These are phyloP conservation scores for Chorisops tibialis DNA, from an alignment of 2,888 invertebrate genomes.

Conservation along the genomic window DNA sequence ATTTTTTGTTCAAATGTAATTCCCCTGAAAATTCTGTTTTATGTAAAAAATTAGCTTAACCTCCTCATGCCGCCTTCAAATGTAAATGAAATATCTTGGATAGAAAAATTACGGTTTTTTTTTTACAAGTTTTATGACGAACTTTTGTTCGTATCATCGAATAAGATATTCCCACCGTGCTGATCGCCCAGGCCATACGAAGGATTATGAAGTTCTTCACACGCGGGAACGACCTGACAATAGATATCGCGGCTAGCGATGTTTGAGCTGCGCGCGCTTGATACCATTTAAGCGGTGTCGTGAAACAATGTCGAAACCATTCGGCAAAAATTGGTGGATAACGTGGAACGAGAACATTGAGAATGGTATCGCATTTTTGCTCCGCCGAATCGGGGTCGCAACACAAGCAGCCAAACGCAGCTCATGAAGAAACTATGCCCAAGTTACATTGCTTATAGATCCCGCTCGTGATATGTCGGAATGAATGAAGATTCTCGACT, in stretches of 20 bases:
- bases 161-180: slow-evolving; percentile 91
- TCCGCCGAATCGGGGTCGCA: slow-evolving; percentile 34
- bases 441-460: slow-evolving; percentile 70
- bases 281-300: slow-evolving; percentile 90
- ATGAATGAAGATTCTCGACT: slow-evolving; percentile 79
- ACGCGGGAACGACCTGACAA: slow-evolving; percentile 56
- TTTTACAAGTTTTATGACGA: no score
- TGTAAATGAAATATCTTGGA: no score
- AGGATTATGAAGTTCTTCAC: no score
- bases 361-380: slow-evolving; percentile 45
- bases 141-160: slow-evolving; percentile 85
- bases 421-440: slow-evolving; percentile 40
- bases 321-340: slow-evolving; percentile 83
- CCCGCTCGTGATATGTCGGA: slow-evolving; percentile 65
- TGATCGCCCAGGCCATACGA: slow-evolving; percentile 96
- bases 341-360: slow-evolving; percentile 40
- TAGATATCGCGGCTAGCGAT: slow-evolving; percentile 94
- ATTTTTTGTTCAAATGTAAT: no score
- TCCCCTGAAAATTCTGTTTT: no score
- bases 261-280: slow-evolving; percentile 85
- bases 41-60: no score
- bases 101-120: no score
- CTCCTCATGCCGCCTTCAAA: no score
- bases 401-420: slow-evolving; percentile 41
- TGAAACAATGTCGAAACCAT: slow-evolving; percentile 88